Evolutionary conservation across 2,113 vertebrate species (phyloP).

Genomic region (Upupa epops): DNA sequence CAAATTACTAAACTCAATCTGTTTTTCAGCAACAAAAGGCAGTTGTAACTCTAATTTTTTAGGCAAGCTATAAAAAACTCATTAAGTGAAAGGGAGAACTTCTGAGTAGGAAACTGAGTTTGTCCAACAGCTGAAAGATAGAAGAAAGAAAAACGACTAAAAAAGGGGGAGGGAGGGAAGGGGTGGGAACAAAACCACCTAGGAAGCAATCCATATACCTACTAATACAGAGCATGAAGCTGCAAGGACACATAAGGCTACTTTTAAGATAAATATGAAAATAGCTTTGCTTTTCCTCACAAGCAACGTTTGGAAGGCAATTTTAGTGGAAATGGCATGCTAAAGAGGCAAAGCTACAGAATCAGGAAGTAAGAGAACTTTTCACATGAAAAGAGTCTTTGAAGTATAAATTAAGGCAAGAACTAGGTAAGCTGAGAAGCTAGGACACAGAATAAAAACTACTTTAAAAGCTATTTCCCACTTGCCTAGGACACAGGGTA

Average conservation of each 20-base stretch:
- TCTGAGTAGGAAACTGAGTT: not conserved
- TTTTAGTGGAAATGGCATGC: not conserved
- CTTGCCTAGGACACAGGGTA: fast-evolving
- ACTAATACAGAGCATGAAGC: not conserved
- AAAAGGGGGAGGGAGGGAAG: not conserved
- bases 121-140: too few relatives aligned
- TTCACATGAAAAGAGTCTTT: not conserved
- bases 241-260: not conserved
- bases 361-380: not conserved
- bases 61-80: not conserved
- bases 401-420: not conserved
- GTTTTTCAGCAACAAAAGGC: not conserved
- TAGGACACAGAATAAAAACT: not conserved
- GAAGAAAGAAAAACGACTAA: not conserved
- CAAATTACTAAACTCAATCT: not conserved
- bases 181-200: not conserved
- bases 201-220: not conserved
- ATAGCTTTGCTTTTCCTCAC: not conserved
- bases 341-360: not conserved
- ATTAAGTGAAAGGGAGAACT: not conserved
- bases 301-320: not conserved
- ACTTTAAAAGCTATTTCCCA: not conserved
- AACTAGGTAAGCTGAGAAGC: not conserved
- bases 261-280: not conserved
- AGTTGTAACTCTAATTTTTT: not conserved